Percentiles rank a stretch among this genome's conserved stretches.
Conservation (phyloP, 1,140 invertebrate genomes). For the Aphaenogaster rudis region DNA sequence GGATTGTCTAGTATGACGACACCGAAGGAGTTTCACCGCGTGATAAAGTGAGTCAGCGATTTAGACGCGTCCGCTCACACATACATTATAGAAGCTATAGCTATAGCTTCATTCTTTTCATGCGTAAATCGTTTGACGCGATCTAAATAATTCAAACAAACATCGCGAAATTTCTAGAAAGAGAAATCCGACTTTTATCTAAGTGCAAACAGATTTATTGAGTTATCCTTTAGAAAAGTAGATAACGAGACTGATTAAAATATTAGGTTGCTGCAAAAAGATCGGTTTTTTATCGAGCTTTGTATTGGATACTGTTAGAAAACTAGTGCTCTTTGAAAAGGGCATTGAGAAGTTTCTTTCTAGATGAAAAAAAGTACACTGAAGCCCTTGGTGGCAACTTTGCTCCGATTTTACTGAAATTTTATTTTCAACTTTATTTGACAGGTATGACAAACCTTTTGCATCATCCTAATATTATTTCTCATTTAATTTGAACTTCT, state of each 20-base stretch:
- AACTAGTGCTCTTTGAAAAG: too few species aligned
- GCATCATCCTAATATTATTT: neutral
- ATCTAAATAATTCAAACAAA: neutral
- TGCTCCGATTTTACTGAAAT: too few species aligned
- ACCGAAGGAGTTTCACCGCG: neutral
- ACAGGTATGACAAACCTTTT: too few species aligned
- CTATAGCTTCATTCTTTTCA: neutral
- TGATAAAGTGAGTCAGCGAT: constrained; percentile 42
- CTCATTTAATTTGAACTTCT: neutral
- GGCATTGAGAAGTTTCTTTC: too few species aligned
- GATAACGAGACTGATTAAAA: neutral
- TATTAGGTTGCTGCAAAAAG: neutral
- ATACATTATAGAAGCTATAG: neutral
- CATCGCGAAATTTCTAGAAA: neutral
- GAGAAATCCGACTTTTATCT: neutral
- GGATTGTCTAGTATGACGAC: neutral
- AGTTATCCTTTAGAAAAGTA: neutral
- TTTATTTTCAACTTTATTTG: too few species aligned
- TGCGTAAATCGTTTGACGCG: neutral
- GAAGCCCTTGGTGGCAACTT: too few species aligned
- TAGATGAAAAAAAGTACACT: too few species aligned
- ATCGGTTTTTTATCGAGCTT: too few species aligned
- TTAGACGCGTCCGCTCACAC: neutral
- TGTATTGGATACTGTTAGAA: too few species aligned
- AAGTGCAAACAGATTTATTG: neutral